These are phyloP conservation scores for Brotula barbata DNA, from an alignment of 2,797 vertebrate genomes.

Conservation along the genomic window DNA sequence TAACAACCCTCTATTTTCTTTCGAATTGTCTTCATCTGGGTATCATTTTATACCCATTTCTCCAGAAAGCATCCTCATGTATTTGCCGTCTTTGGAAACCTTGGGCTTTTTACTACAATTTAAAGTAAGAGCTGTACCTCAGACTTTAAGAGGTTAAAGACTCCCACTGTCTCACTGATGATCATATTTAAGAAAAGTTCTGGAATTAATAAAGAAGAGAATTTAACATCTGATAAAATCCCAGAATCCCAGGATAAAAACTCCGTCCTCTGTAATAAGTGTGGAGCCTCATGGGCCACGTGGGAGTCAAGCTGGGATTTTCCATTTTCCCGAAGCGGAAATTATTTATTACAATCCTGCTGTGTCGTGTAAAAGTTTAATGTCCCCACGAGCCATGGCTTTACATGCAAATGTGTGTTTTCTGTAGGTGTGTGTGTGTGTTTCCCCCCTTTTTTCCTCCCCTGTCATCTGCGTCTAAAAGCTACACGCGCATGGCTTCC, in stretches of 20 bases:
- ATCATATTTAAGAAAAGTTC: too few species aligned
- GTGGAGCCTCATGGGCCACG: slow-evolving; percentile 28
- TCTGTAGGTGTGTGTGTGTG: slow-evolving; percentile 13
- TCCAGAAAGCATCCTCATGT: too few species aligned
- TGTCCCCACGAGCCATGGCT: slow-evolving; percentile 56
- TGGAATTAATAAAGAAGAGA: slow-evolving; percentile 57
- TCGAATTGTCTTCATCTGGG: too few species aligned
- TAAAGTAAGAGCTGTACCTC: too few species aligned
- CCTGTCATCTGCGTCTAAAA: slow-evolving; percentile 62
- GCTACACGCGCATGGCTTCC: slow-evolving; percentile 58
- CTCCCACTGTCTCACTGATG: too few species aligned
- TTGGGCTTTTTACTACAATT: too few species aligned
- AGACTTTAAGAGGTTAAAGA: too few species aligned
- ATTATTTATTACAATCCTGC: slow-evolving; percentile 68
- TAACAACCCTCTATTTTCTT: too few species aligned
- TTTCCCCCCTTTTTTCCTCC: slow-evolving; percentile 3
- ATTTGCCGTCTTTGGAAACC: too few species aligned
- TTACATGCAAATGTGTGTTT: slow-evolving; percentile 68
- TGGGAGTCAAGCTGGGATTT: slow-evolving; percentile 38
- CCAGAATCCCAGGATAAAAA: too few species aligned
- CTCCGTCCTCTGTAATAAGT: slow-evolving; percentile 4
- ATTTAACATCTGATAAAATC: slow-evolving; percentile 60
- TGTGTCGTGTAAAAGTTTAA: slow-evolving; percentile 66
- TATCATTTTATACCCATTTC: too few species aligned
- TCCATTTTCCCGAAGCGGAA: slow-evolving; percentile 56